A percentile compares a stretch with the other conserved stretches of the same genome.
Evolutionary conservation across 2,113 vertebrate genomes (phyloP).

Genomic region (Kryptolebias marmoratus): DNA sequence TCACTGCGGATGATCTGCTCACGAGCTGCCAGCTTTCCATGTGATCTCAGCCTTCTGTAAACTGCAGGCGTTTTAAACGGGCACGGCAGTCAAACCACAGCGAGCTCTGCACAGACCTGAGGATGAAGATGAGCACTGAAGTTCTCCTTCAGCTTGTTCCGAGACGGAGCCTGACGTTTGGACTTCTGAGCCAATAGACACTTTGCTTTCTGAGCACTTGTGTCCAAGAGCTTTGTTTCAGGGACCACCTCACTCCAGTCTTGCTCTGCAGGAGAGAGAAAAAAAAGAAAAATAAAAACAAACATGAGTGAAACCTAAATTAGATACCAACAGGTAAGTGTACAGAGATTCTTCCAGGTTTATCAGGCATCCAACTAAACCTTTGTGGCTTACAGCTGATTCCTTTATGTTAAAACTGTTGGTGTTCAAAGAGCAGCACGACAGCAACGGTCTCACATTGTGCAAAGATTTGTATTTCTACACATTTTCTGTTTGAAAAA

Average conservation of each 20-base stretch:
- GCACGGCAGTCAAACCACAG: not conserved
- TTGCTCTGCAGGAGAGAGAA: constrained; percentile 49
- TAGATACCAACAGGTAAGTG: too few relatives aligned
- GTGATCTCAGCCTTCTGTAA: not conserved
- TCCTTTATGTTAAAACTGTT: too few relatives aligned
- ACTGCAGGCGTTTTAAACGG: not conserved
- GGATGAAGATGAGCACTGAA: constrained; percentile 62
- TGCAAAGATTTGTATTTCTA: too few relatives aligned
- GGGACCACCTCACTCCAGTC: constrained; percentile 86
- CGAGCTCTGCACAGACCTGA: constrained; percentile 66
- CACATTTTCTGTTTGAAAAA: too few relatives aligned
- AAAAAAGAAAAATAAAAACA: not conserved
- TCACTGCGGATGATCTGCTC: not conserved
- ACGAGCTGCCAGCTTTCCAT: not conserved
- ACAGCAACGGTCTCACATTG: too few relatives aligned
- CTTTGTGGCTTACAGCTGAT: too few relatives aligned
- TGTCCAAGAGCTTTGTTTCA: constrained; percentile 88
- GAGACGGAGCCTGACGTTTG: constrained; percentile 88
- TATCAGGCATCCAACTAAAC: too few relatives aligned
- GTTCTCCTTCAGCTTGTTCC: constrained; percentile 86
- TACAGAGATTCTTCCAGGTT: too few relatives aligned
- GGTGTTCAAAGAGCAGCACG: too few relatives aligned
- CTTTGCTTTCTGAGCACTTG: constrained; percentile 88
- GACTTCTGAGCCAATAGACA: constrained; percentile 89
- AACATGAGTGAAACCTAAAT: too few relatives aligned